Evolutionary conservation across 1,140 invertebrate species (phyloP).

Genomic region (Apis florea): DNA sequence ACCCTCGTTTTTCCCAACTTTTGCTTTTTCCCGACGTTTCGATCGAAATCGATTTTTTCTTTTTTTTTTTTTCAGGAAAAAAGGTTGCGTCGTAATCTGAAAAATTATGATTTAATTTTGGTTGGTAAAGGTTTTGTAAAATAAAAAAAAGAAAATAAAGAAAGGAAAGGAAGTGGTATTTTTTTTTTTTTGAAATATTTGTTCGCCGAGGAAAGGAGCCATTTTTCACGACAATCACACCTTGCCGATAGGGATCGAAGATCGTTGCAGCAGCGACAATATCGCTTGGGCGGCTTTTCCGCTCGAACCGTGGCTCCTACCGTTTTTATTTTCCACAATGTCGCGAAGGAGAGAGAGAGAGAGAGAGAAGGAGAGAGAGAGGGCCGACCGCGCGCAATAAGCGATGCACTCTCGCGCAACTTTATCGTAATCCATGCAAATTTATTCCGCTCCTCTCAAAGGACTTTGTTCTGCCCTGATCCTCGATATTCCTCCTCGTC

Average conservation of each 20-base stretch:
- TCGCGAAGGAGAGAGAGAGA: not conserved
- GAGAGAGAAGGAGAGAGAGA: not conserved
- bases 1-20: not conserved
- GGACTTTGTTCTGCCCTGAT: conserved; percentile 40
- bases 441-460: conserved; percentile 48
- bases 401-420: conserved; percentile 46
- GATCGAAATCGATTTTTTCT: too few relatives aligned
- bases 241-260: conserved; percentile 3
- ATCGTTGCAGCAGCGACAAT: not conserved
- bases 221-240: conserved; percentile 6
- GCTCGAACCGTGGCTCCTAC: not conserved
- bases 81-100: too few relatives aligned
- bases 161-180: too few relatives aligned
- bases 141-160: too few relatives aligned
- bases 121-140: too few relatives aligned
- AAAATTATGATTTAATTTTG: too few relatives aligned
- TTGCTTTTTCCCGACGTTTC: too few relatives aligned
- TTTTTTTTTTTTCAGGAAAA: too few relatives aligned
- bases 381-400: conserved; percentile 24
- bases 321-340: conserved; percentile 25
- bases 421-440: conserved; percentile 51
- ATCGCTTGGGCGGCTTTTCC: not conserved
- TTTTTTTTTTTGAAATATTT: too few relatives aligned
- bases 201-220: not conserved
- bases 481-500: conserved; percentile 39